These are phyloP conservation scores for Sphyrna mokarran DNA, from an alignment of 2,113 vertebrate species.

Conservation along the genomic window DNA sequence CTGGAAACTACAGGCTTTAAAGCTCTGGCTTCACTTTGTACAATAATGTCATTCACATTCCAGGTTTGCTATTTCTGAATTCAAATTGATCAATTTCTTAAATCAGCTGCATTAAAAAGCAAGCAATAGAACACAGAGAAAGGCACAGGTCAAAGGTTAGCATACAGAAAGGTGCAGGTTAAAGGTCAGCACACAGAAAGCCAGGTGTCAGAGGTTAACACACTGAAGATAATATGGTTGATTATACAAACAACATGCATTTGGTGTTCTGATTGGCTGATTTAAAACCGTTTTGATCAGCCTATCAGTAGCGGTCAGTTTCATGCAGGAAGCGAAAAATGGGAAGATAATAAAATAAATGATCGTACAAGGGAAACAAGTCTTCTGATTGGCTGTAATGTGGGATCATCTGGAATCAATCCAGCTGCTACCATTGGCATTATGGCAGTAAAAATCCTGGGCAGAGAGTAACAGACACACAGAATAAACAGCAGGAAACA, in stretches of 20 bases:
- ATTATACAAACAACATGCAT: not conserved
- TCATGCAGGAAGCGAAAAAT: conserved; percentile 37
- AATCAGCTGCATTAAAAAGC: not conserved
- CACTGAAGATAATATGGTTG: not conserved
- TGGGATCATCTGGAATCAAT: conserved; percentile 93
- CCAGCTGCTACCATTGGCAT: conserved; percentile 98
- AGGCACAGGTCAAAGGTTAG: not conserved
- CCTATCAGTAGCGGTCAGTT: conserved; percentile 50
- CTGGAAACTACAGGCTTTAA: not conserved
- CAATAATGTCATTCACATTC: not conserved
- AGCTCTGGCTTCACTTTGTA: not conserved
- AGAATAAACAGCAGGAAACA: conserved; percentile 41
- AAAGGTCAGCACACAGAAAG: not conserved
- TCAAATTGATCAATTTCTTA: not conserved
- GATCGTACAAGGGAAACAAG: conserved; percentile 88
- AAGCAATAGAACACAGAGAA: not conserved
- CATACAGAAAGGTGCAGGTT: not conserved
- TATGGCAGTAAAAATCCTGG: conserved; percentile 97
- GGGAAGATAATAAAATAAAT: conserved; percentile 45
- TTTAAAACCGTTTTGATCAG: conserved; percentile 56
- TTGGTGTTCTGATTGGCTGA: conserved; percentile 62
- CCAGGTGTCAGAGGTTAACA: not conserved
- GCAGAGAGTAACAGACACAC: conserved; percentile 67
- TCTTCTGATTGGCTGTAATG: conserved; percentile 92
- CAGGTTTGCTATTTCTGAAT: not conserved